Conservation (phyloP, 1,140 invertebrate species). For the Drosophila littoralis region DNA sequence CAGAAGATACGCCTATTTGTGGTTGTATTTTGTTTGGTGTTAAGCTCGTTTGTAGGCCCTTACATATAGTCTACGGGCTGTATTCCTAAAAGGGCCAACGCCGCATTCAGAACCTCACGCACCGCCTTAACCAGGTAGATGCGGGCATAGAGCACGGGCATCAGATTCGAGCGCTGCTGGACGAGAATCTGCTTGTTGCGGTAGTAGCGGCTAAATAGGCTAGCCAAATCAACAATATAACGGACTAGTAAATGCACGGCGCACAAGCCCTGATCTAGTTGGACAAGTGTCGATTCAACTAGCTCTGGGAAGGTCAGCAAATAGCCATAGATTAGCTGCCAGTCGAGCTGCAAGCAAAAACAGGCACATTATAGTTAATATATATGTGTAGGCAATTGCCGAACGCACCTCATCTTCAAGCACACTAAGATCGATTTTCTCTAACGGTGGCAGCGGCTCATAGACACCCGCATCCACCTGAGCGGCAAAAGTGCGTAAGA, state of each 20-base stretch:
- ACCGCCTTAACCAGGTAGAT: constrained; percentile 88
- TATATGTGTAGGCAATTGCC: not conserved
- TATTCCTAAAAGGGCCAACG: constrained; percentile 87
- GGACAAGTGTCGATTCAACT: constrained; percentile 85
- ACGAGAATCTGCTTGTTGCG: constrained; percentile 86
- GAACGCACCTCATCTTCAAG: constrained; percentile 87
- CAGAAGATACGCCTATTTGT: not conserved
- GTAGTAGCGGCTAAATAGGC: constrained; percentile 90
- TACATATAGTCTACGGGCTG: constrained; percentile 85
- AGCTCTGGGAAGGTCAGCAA: constrained; percentile 87
- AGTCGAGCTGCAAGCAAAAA: constrained; percentile 85
- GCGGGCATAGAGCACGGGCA: constrained; percentile 87
- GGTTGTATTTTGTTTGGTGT: not conserved
- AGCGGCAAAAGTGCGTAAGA: constrained; percentile 87
- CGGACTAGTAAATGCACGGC: constrained; percentile 87
- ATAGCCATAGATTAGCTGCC: constrained; percentile 88
- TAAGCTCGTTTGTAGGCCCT: not conserved
- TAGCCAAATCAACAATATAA: constrained; percentile 87
- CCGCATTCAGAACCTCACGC: constrained; percentile 87
- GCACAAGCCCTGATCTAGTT: constrained; percentile 84
- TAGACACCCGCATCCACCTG: constrained; percentile 85
- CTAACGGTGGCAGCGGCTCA: constrained; percentile 85
- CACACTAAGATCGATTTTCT: constrained; percentile 86
- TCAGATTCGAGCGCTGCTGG: constrained; percentile 87
- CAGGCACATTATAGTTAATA: not conserved